Conservation (phyloP, 2,888 invertebrate genomes). For the Nomada flava region DNA sequence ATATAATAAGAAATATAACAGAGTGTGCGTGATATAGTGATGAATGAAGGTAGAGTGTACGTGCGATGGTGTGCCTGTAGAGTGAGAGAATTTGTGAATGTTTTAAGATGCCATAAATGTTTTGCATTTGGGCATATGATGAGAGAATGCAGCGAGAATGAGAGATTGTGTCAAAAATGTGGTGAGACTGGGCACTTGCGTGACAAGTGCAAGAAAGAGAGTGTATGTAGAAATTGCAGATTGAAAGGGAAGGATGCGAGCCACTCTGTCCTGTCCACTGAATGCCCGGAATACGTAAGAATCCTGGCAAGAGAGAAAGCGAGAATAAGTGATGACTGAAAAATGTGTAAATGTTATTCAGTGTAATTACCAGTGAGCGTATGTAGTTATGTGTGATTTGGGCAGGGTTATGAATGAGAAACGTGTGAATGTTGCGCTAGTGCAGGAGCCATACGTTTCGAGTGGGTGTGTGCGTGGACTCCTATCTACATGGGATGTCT, state of each 20-base stretch:
- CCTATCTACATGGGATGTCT: not conserved
- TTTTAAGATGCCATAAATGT: too few species aligned
- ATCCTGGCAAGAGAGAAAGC: not conserved
- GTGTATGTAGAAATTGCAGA: not conserved
- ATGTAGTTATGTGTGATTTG: conserved; percentile 23
- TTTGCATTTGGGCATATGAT: conserved; percentile 4
- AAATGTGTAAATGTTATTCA: not conserved
- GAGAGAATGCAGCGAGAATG: conserved; percentile 6
- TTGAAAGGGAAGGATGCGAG: not conserved
- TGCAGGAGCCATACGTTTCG: conserved; percentile 23
- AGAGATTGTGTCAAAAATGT: conserved; percentile 3
- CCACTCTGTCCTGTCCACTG: not conserved
- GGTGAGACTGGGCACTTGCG: not conserved
- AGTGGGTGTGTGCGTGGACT: not conserved
- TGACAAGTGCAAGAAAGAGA: not conserved
- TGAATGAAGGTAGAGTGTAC: conserved; percentile 5
- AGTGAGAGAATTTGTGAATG: too few species aligned
- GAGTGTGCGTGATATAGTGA: not conserved
- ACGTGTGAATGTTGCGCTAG: not conserved
- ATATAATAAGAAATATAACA: too few species aligned
- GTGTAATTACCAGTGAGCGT: conserved; percentile 18
- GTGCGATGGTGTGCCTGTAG: too few species aligned
- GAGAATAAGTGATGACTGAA: not conserved
- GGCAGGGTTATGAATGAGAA: not conserved
- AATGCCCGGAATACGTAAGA: conserved; percentile 3